Base-by-base conservation (phyloP, 2,797 vertebrate species). In the Onychomys arenicola region DNA sequence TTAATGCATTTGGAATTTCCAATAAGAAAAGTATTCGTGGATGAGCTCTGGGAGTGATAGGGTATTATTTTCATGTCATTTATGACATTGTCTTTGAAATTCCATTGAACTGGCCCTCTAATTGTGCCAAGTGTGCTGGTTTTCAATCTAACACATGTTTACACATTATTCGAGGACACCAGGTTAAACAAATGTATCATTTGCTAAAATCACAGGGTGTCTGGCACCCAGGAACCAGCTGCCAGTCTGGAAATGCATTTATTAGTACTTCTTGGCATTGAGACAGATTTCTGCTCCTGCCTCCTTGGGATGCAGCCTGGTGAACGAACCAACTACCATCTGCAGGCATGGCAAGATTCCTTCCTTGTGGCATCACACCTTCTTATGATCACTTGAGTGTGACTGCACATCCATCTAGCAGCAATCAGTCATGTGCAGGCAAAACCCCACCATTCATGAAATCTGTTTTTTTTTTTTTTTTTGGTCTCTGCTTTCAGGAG, bases 331-430 rank as follows among this genome's bases (percentile, higher is more conserved):
- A 5, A 11, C 6, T 7, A 1, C 57, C 14, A 17, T 11, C 32
- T 0, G 11, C 67, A 25, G 69, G 5, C 37, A 0, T 21, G 4
- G 16, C 2, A 76, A 11, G 25, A 0, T 32, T 32, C 46, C 21
- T 29, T 82, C 43, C 7, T 19, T 27, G 17, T 34, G 32, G 11
- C 14, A 21, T 32, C 25, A 11, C 55, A 10, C 27, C 9, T 65
- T 34, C n/a, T 59, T 46, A 37, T 43, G 29, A 55, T 73, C 37
- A 46, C 7, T 5, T 5, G 5, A 27, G n/a, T 23, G 29, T n/a
- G 10, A 17, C 37, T 32, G 5, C 17, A 84, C 61, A 34, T 32
- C 13, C 16, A 29, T 46, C 12, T 27, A 23, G 13, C 27, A 21
- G 16, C 29, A 34, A 11, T 46, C 29, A 34, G 10, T 46, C 5